A percentile compares a stretch with the other conserved stretches of the same genome.
These are phyloP conservation scores for Oryzias sinensis DNA, from an alignment of 2,797 vertebrate genomes.

Conservation along the genomic window DNA sequence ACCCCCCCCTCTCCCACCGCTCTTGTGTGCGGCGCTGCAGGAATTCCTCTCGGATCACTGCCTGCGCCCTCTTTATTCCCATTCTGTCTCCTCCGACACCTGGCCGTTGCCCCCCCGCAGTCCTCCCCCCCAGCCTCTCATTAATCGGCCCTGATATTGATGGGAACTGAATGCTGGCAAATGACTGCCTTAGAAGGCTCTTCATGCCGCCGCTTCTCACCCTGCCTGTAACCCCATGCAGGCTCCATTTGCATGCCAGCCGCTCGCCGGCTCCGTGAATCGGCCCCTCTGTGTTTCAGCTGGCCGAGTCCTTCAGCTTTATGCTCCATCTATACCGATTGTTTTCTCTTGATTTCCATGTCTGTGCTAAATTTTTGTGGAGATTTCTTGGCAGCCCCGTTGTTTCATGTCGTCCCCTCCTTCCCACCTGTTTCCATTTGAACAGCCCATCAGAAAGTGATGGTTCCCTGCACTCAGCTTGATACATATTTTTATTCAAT, in stretches of 20 bases:
- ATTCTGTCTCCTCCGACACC: conserved; percentile 79
- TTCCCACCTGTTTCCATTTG: conserved; percentile 62
- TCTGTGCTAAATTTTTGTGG: conserved; percentile 26
- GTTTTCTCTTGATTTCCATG: conserved; percentile 23
- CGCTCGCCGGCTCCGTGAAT: conserved; percentile 65
- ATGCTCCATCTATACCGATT: conserved; percentile 33
- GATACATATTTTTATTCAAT: conserved; percentile 5
- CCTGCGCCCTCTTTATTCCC: conserved; percentile 79
- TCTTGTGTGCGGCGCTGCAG: conserved; percentile 59
- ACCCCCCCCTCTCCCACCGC: conserved; percentile 21
- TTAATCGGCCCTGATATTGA: conserved; percentile 85
- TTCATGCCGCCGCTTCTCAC: conserved; percentile 57
- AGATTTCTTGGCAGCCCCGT: conserved; percentile 18
- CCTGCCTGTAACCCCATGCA: conserved; percentile 60
- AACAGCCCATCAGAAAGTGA: conserved; percentile 9
- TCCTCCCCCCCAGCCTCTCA: conserved; percentile 67
- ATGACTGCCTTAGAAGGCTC: conserved; percentile 72
- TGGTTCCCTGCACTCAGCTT: conserved; percentile 11
- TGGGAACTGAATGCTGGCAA: conserved; percentile 81
- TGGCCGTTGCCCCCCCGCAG: conserved; percentile 56
- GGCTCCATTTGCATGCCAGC: conserved; percentile 78
- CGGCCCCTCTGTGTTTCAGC: conserved; percentile 66
- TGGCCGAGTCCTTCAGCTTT: conserved; percentile 38
- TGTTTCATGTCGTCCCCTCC: conserved; percentile 43
- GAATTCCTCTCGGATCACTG: conserved; percentile 82